Evolutionary conservation across 1,140 invertebrate species (phyloP), one percentile per base, ranked within the genome.

Genomic region (Mycetomoellerius zeteki): DNA sequence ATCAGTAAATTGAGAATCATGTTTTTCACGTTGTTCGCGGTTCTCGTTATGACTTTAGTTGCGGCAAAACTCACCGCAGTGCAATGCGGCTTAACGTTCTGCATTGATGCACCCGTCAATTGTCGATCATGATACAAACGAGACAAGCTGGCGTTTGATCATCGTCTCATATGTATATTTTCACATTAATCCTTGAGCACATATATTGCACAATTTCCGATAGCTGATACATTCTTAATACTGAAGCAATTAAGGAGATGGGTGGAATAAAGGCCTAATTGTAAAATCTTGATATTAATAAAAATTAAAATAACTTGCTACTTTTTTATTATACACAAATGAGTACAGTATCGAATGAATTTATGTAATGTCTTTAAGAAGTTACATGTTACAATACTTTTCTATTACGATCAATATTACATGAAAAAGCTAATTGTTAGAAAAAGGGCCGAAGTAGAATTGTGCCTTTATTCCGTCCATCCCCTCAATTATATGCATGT

Each of bases 1-100:
- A 19, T 82, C 52, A 30, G 54, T 73, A 73, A 73, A 73, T 54
- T 82, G 67, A 65, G 67, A 82, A 82, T 19, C 58, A 21, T 47
- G 82, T 77, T 77, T 77, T 85, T 75, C 56, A 67, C 52, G 65
- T 50, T 60, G 56, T 78, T 54, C 64, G 65, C 52, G 24, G 47
- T 85, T 33, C 72, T 85, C 54, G 52, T 88, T 72, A 86, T 33
- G 8, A 80, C 37, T 65, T 69, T 78, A 88, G 56, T 76, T 86
- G 58, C 54, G 67, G 75, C 75, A 54, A 71, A 88, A 69, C 77
- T 86, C 54, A 30, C 54, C 54, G 33, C 67, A 30, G 65, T 10
- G 37, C 52, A 75, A 37, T 24, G 72, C 30, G 7, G 33, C 62
- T 80, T 67, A 54, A 80, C 77, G 77, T 80, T 82, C 67, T 58